These are phyloP conservation scores for Andrena cerasifolii DNA, from an alignment of 1,140 invertebrate species.

Conservation along the genomic window DNA sequence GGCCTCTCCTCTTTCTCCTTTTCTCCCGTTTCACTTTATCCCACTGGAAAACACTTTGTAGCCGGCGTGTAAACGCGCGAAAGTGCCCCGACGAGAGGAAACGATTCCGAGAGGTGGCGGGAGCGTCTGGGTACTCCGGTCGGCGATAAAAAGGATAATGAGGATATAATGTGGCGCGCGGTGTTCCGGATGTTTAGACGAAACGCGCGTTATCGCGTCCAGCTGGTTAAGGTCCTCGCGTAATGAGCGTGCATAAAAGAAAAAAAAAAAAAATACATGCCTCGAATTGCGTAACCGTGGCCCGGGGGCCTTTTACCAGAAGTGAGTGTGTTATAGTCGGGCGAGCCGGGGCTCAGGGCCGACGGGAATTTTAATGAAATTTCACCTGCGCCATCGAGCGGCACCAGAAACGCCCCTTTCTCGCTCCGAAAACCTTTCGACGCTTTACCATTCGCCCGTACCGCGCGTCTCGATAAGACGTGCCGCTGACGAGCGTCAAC, in stretches of 20 bases:
- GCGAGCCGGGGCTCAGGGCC: not conserved
- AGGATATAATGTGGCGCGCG: conserved; percentile 59
- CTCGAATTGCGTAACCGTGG: conserved; percentile 32
- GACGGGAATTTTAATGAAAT: conserved; percentile 40
- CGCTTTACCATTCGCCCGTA: not conserved
- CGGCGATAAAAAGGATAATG: conserved; percentile 63
- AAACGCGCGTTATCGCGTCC: conserved; percentile 32
- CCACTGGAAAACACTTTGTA: conserved; percentile 68
- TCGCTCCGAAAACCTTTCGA: not conserved
- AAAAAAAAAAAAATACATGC: no score
- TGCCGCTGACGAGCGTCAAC: no score
- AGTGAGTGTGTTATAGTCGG: conserved; percentile 3
- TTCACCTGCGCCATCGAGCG: not conserved
- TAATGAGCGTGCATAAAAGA: conserved; percentile 29
- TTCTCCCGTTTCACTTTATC: conserved; percentile 57
- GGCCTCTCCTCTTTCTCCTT: not conserved
- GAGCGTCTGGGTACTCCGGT: conserved; percentile 3
- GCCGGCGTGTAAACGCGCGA: conserved; percentile 63
- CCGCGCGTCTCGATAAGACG: no score
- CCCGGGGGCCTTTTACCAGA: not conserved
- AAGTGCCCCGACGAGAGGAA: conserved; percentile 43
- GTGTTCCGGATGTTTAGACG: conserved; percentile 44
- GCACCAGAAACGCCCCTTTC: not conserved
- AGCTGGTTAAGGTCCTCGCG: conserved; percentile 28
- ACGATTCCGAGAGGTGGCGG: conserved; percentile 36